Evolutionary conservation across 2,888 invertebrate genomes (phyloP).

Genomic region (Geophilus truncorum): DNA sequence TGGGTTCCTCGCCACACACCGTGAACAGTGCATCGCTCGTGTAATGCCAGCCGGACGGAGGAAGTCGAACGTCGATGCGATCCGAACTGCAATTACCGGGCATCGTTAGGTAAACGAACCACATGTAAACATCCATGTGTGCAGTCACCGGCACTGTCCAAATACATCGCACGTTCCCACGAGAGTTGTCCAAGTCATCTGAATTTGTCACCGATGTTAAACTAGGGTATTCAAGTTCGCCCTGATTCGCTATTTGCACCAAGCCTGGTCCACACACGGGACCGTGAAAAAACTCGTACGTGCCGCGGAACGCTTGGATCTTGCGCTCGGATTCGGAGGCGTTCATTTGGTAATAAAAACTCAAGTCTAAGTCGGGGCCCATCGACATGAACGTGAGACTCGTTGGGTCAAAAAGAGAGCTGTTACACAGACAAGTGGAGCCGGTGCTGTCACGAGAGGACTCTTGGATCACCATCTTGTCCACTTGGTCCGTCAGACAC

Average conservation of each 20-base stretch:
- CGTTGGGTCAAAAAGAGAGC: background rate
- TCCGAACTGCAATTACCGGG: slow-evolving; percentile 32
- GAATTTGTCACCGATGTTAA: slow-evolving; percentile 67
- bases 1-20: slow-evolving; percentile 60
- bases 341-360: background rate
- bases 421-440: slow-evolving; percentile 34
- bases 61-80: slow-evolving; percentile 28
- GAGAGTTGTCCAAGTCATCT: slow-evolving; percentile 44
- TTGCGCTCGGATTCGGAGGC: slow-evolving; percentile 44
- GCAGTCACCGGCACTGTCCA: slow-evolving; percentile 66
- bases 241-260: slow-evolving; percentile 33
- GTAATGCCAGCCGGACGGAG: slow-evolving; percentile 69
- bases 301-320: slow-evolving; percentile 71
- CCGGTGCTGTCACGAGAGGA: slow-evolving; percentile 36
- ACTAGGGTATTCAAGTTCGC: slow-evolving; percentile 44
- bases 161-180: slow-evolving; percentile 64
- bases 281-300: slow-evolving; percentile 82
- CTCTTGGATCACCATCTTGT: slow-evolving; percentile 39
- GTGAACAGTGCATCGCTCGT: slow-evolving; percentile 60
- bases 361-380: slow-evolving; percentile 1
- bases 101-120: slow-evolving; percentile 79
- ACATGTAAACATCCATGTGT: slow-evolving; percentile 78
- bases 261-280: slow-evolving; percentile 42
- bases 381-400: slow-evolving; percentile 28
- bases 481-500: slow-evolving; percentile 39